Conservation (phyloP, 2,888 invertebrate species). For the Nomada hirtipes region DNA sequence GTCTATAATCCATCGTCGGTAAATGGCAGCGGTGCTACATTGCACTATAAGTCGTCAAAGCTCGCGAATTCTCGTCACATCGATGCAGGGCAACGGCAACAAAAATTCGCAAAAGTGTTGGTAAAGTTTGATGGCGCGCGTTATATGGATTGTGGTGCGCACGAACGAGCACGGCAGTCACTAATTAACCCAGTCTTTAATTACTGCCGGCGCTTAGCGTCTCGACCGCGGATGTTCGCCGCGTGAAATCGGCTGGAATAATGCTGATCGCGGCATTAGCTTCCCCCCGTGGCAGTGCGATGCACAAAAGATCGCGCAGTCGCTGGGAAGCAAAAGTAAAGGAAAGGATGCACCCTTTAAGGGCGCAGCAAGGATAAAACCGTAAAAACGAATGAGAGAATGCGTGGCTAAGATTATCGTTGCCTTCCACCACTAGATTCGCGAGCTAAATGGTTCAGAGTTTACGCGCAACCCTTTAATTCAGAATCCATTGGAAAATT, state of each 20-base stretch:
- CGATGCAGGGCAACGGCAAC: background rate
- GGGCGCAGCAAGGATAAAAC: background rate
- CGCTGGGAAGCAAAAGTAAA: constrained; percentile 12
- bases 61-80: constrained; percentile 6
- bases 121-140: constrained; percentile 47
- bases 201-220: constrained; percentile 65
- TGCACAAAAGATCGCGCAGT: constrained; percentile 42
- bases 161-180: constrained; percentile 47
- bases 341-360: background rate
- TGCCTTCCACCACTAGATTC: background rate
- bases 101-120: constrained; percentile 6
- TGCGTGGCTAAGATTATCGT: background rate
- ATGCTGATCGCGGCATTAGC: constrained; percentile 41
- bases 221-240: constrained; percentile 56
- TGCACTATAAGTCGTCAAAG: constrained; percentile 19
- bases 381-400: background rate
- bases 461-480: background rate
- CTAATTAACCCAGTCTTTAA: constrained; percentile 72
- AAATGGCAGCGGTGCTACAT: background rate
- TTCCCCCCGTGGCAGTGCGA: constrained; percentile 13
- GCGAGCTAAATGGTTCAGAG: background rate
- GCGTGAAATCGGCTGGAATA: constrained; percentile 64
- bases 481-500: no score
- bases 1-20: constrained; percentile 31
- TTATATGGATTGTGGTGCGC: constrained; percentile 40